Evolutionary conservation across 2,888 invertebrate genomes (phyloP).

Genomic region (Elaeidobius kamerunicus): DNA sequence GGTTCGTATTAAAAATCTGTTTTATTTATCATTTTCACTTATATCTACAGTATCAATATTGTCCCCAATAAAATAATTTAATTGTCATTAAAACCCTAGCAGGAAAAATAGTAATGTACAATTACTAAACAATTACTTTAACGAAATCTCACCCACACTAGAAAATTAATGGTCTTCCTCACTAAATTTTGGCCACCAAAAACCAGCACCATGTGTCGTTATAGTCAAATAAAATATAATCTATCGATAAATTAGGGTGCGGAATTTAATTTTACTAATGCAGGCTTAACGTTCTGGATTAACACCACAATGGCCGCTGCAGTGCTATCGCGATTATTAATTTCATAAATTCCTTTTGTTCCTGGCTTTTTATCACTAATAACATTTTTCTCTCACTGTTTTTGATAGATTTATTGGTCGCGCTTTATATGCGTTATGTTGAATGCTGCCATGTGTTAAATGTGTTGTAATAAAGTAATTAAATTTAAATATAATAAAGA

Average conservation of each 20-base stretch:
- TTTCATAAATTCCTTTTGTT: constrained; percentile 45
- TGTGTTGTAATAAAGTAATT: too few relatives aligned
- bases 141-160: neutral
- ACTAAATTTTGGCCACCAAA: constrained; percentile 11
- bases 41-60: too few relatives aligned
- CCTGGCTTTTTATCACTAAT: constrained; percentile 37
- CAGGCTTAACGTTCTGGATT: constrained; percentile 40
- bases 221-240: constrained; percentile 43
- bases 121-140: neutral
- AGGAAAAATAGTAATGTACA: neutral
- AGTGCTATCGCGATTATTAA: constrained; percentile 45
- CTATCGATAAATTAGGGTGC: constrained; percentile 43
- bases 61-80: too few relatives aligned
- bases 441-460: too few relatives aligned
- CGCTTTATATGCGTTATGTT: constrained; percentile 22
- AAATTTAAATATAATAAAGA: too few relatives aligned
- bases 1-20: too few relatives aligned
- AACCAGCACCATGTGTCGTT: constrained; percentile 41
- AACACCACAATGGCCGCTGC: constrained; percentile 41
- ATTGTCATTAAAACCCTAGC: neutral
- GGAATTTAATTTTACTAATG: constrained; percentile 45
- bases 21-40: too few relatives aligned
- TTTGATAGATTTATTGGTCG: constrained; percentile 30
- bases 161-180: neutral
- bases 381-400: constrained; percentile 34